Conservation (phyloP, 92 coral and sea anemone species). For the Montipora capitata region DNA sequence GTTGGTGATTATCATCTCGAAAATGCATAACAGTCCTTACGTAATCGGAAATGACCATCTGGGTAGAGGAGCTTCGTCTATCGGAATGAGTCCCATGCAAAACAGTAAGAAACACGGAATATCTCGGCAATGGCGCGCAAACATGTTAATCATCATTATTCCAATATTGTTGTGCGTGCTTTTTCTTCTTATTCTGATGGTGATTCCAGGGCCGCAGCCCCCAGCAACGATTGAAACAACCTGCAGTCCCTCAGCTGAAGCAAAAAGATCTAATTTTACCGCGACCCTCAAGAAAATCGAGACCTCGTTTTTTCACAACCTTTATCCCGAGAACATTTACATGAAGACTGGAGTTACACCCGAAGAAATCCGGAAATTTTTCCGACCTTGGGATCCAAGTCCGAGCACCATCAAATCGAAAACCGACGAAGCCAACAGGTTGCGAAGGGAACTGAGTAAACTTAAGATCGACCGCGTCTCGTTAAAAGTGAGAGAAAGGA, state of each 20-base stretch:
- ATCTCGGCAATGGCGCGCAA: constrained; percentile 39
- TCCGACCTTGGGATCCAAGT: constrained; percentile 79
- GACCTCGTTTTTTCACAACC: constrained; percentile 31
- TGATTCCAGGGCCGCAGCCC: background rate
- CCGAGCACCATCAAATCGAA: constrained; percentile 57
- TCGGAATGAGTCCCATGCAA: background rate
- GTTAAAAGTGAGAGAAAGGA: constrained; percentile 68
- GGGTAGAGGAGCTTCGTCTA: constrained; percentile 11
- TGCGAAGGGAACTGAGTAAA: constrained; percentile 55
- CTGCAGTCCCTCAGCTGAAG: constrained; percentile 29
- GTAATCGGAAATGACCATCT: background rate
- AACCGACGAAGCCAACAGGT: constrained; percentile 66
- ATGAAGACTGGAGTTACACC: constrained; percentile 34
- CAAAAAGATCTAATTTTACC: constrained; percentile 11
- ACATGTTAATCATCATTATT: constrained; percentile 11
- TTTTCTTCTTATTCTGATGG: constrained; percentile 13
- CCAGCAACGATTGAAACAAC: background rate
- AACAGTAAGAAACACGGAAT: background rate
- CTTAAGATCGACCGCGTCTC: constrained; percentile 32
- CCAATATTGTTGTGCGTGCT: constrained; percentile 27
- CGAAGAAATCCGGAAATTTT: constrained; percentile 64
- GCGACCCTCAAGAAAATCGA: constrained; percentile 59
- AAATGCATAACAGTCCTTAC: background rate
- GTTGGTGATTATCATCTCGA: background rate
- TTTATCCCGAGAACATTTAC: constrained; percentile 34